phyloP scores from a whole-genome alignment of 2,113 vertebrate species.

The Micronycteris hirsuta region DNA sequence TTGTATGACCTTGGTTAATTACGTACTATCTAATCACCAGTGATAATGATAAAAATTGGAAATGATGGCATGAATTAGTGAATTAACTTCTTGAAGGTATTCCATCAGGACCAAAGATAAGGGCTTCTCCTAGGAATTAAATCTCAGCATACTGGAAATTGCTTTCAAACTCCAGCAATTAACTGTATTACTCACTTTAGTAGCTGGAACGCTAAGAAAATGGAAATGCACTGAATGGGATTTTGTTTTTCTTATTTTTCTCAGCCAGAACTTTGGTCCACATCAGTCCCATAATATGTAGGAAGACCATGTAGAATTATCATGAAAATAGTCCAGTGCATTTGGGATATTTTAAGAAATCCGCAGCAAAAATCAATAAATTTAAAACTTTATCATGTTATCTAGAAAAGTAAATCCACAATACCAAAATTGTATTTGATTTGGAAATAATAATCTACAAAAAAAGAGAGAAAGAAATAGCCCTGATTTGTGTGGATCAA shows the following conservation, averaged over 20 bases:
- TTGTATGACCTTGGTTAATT: constrained; percentile 3
- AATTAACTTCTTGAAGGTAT: not conserved
- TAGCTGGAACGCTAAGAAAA: not conserved
- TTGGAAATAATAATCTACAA: not conserved
- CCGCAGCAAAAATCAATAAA: not conserved
- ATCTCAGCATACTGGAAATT: not conserved
- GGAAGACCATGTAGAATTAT: not conserved
- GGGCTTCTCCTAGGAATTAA: not conserved
- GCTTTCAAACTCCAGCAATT: not conserved
- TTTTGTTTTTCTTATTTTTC: constrained; percentile 4
- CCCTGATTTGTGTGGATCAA: no score
- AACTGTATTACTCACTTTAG: not conserved
- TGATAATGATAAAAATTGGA: not conserved
- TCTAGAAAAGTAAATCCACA: not conserved
- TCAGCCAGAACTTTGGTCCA: not conserved
- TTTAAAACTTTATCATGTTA: not conserved
- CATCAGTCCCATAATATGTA: not conserved
- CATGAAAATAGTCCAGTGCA: not conserved
- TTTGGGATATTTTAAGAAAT: not conserved
- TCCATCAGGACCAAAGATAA: not conserved
- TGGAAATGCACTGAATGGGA: not conserved
- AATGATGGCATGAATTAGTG: not conserved
- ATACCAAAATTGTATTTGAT: not conserved
- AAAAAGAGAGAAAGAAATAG: no score
- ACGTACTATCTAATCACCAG: not conserved